These are phyloP conservation scores for Nymphalis polychloros DNA, from an alignment of 2,888 invertebrate species.

Conservation along the genomic window DNA sequence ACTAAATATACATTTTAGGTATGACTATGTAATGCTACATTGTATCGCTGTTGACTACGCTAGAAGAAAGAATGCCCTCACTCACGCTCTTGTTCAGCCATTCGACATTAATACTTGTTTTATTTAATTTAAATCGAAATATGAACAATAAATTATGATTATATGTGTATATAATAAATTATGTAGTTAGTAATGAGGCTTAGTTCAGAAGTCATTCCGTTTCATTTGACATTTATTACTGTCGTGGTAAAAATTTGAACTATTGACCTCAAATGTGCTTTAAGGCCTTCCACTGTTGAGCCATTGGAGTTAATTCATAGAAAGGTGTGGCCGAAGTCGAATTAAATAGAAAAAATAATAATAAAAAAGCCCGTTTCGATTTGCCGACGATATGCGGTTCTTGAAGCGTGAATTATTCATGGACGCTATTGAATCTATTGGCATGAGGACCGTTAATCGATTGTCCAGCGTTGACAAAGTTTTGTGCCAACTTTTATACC, in stretches of 20 bases:
- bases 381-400: constrained; percentile 31
- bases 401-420: constrained; percentile 56
- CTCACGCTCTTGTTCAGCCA: no score
- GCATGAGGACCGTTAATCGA: constrained; percentile 32
- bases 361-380: constrained; percentile 39
- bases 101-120: no score
- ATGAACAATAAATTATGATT: no score
- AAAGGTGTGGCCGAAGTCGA: constrained; percentile 42
- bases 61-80: no score
- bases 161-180: background rate
- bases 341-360: constrained; percentile 46
- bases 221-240: background rate
- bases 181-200: background rate
- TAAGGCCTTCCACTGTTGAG: background rate
- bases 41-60: no score
- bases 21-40: no score
- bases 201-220: background rate
- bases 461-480: constrained; percentile 26
- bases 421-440: constrained; percentile 43
- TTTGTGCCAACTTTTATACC: constrained; percentile 16
- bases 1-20: no score
- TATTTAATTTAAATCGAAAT: no score
- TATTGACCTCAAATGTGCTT: background rate
- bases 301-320: constrained; percentile 13
- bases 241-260: background rate